Conservation (phyloP, 1,140 invertebrate genomes). For the Drosophila busckii region DNA sequence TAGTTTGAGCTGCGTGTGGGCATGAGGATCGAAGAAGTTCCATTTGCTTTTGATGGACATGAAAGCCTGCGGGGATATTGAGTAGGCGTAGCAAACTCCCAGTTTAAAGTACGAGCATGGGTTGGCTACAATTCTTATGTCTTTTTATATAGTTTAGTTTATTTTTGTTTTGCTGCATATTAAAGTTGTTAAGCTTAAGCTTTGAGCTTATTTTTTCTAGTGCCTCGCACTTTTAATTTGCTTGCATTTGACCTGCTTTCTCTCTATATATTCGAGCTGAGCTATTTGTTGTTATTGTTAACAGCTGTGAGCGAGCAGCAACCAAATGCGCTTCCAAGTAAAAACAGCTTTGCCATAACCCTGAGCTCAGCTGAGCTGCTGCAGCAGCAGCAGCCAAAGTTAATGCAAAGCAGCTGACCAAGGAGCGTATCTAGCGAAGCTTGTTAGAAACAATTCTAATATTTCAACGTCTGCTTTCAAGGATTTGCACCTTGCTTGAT, state of each 20-base stretch:
- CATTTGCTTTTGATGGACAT: no score
- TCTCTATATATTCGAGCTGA: constrained; percentile 11
- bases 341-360: constrained; percentile 27
- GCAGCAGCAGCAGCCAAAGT: no score
- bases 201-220: no score
- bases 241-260: constrained; percentile 30
- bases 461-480: constrained; percentile 61
- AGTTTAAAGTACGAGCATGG: no score
- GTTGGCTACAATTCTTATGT: no score
- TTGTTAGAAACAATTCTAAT: constrained; percentile 64
- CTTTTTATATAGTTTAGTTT: no score
- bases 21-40: background rate
- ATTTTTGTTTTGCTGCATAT: background rate
- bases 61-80: no score
- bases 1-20: background rate
- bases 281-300: constrained; percentile 7
- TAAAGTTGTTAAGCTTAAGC: constrained; percentile 20
- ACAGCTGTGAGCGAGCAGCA: constrained; percentile 36
- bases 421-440: constrained; percentile 7
- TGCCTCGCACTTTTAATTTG: constrained; percentile 23
- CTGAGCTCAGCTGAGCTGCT: no score
- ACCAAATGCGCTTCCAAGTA: constrained; percentile 17
- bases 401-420: constrained; percentile 69
- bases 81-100: no score
- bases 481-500: constrained; percentile 44